Percentiles rank a stretch among this genome's conserved stretches.
Evolutionary conservation across 2,113 vertebrate species (phyloP).

Genomic region (Lipophrys pholis): DNA sequence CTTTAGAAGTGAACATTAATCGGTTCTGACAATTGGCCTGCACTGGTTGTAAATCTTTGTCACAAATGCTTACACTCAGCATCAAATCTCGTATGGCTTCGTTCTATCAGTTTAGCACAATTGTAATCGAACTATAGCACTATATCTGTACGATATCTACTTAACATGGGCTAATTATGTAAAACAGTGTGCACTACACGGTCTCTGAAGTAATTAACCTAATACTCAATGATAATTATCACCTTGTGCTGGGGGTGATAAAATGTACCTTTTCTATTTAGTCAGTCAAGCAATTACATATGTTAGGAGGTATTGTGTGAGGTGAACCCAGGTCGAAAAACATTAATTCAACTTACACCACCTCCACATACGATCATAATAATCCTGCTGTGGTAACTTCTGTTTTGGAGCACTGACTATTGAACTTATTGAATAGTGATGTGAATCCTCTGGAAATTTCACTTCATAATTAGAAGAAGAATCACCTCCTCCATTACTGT

Average conservation of each 20-base stretch:
- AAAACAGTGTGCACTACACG: background rate
- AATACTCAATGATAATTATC: background rate
- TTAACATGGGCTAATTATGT: slow-evolving; percentile 21
- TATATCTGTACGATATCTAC: slow-evolving; percentile 20
- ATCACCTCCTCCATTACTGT: slow-evolving; percentile 56
- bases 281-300: background rate
- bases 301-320: background rate
- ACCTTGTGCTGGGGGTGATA: background rate
- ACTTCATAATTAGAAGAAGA: slow-evolving; percentile 62
- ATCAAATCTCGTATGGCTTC: slow-evolving; percentile 71
- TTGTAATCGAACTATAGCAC: slow-evolving; percentile 1
- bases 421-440: slow-evolving; percentile 33
- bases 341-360: background rate
- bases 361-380: slow-evolving; percentile 2
- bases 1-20: slow-evolving; percentile 83
- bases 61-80: slow-evolving; percentile 82
- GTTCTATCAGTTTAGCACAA: slow-evolving; percentile 49
- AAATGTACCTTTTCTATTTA: background rate
- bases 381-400: slow-evolving; percentile 35
- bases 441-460: slow-evolving; percentile 59
- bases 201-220: slow-evolving; percentile 1
- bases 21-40: slow-evolving; percentile 84
- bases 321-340: background rate
- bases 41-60: slow-evolving; percentile 88
- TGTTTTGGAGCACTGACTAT: slow-evolving; percentile 16